Conservation (phyloP, 2,888 invertebrate genomes). For the Drosophila subquinaria region DNA sequence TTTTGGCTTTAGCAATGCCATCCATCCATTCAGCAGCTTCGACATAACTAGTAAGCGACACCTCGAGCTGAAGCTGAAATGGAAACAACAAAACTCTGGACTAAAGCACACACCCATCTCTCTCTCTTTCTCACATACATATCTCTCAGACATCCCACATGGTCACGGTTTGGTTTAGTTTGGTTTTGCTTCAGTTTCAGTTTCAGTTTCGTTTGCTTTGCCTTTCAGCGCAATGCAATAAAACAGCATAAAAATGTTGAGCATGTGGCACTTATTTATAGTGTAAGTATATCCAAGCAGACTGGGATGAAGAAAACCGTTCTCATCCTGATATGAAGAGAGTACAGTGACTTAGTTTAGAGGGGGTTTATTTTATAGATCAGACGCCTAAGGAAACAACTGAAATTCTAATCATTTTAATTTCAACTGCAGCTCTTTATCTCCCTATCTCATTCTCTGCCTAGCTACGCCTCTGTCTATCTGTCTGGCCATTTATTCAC, state of each 20-base stretch:
- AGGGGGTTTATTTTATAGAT: conserved; percentile 2
- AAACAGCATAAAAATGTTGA: conserved; percentile 79
- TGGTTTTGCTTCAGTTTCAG: conserved; percentile 11
- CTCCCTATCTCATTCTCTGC: neutral
- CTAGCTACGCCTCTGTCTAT: conserved; percentile 39
- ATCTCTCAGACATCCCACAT: conserved; percentile 15
- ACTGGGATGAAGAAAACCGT: neutral
- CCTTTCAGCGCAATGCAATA: conserved; percentile 73
- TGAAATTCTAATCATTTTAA: neutral
- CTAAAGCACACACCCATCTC: too few species aligned
- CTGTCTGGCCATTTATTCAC: conserved; percentile 35
- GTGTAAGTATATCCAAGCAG: conserved; percentile 33
- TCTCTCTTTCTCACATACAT: conserved; percentile 1
- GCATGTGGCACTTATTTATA: conserved; percentile 76
- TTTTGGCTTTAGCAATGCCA: conserved; percentile 46
- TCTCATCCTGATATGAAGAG: neutral
- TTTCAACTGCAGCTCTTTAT: neutral
- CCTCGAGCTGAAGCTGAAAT: neutral
- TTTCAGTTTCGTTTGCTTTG: conserved; percentile 48
- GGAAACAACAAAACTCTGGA: too few species aligned
- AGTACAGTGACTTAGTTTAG: conserved; percentile 9
- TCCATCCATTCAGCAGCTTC: neutral
- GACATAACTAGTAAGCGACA: neutral
- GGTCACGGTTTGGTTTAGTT: conserved; percentile 31
- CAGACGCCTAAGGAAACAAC: neutral